Percentiles rank a stretch among this genome's conserved stretches.
phyloP scores from a whole-genome alignment of 2,113 vertebrate species.

The Leucopsar rothschildi region DNA sequence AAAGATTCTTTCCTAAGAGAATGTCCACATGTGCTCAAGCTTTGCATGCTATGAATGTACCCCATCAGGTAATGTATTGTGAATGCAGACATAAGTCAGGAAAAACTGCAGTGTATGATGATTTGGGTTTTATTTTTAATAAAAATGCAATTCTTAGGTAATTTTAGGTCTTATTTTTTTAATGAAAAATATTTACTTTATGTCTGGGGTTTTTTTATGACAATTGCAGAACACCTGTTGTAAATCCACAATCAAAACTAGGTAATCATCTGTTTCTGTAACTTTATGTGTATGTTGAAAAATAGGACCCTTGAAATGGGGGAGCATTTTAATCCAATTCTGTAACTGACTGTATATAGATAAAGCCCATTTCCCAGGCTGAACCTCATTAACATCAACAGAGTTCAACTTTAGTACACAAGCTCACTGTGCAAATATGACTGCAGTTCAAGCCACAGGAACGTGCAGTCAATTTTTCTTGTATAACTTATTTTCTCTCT shows the following conservation, averaged over 20 bases:
- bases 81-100: not conserved
- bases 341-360: not conserved
- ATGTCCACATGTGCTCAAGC: not conserved
- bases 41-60: not conserved
- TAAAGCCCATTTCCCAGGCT: conserved; percentile 13
- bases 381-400: not conserved
- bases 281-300: not conserved
- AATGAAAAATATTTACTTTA: not conserved
- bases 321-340: conserved; percentile 6
- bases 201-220: not conserved
- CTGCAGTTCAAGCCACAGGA: not conserved
- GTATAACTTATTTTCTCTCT: not conserved
- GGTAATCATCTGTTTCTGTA: not conserved
- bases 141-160: not conserved
- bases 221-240: not conserved
- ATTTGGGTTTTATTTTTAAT: conserved; percentile 8
- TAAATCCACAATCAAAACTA: not conserved
- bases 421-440: not conserved
- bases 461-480: not conserved
- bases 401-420: not conserved
- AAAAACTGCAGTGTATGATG: not conserved
- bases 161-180: not conserved
- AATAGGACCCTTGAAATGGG: not conserved
- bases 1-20: not conserved
- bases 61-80: not conserved